phyloP scores from a whole-genome alignment of 2,888 invertebrate genomes.

The Amblyjoppa fuscipennis region DNA sequence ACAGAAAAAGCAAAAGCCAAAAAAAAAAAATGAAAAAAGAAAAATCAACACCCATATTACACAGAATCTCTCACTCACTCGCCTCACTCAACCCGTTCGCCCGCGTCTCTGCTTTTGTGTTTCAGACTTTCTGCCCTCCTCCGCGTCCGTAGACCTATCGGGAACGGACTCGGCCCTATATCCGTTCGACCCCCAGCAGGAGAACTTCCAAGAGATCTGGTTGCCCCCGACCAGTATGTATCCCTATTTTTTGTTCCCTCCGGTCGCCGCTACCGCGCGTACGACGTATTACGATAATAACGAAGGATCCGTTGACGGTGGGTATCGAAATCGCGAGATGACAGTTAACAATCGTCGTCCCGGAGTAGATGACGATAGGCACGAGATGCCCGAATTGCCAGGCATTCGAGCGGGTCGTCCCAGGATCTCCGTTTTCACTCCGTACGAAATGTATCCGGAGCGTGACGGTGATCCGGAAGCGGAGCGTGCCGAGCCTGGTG shows the following conservation, averaged over 20 bases:
- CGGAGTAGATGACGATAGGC: constrained; percentile 67
- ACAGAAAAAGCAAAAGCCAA: constrained; percentile 12
- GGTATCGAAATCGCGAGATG: constrained; percentile 70
- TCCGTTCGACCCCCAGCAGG: constrained; percentile 86
- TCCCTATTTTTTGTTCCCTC: constrained; percentile 89
- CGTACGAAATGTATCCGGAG: constrained; percentile 75
- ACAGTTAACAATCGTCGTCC: constrained; percentile 63
- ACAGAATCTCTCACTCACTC: constrained; percentile 40
- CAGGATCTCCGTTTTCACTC: constrained; percentile 75
- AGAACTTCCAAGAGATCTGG: constrained; percentile 87
- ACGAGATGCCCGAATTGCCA: constrained; percentile 78
- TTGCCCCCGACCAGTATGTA: constrained; percentile 86
- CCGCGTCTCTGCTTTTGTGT: constrained; percentile 86
- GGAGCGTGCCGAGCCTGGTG: constrained; percentile 68
- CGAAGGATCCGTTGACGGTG: constrained; percentile 73
- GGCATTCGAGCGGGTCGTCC: constrained; percentile 75
- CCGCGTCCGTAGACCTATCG: constrained; percentile 86
- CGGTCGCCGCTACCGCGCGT: constrained; percentile 84
- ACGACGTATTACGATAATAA: constrained; percentile 79
- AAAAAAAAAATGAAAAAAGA: constrained; percentile 1
- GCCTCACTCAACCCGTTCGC: constrained; percentile 79
- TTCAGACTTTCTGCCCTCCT: constrained; percentile 87
- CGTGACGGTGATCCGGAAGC: constrained; percentile 65
- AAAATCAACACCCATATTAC: constrained; percentile 25
- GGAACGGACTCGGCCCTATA: constrained; percentile 88